Evolutionary conservation across 2,797 vertebrate genomes (phyloP).

Genomic region (Gastrophryne carolinensis): DNA sequence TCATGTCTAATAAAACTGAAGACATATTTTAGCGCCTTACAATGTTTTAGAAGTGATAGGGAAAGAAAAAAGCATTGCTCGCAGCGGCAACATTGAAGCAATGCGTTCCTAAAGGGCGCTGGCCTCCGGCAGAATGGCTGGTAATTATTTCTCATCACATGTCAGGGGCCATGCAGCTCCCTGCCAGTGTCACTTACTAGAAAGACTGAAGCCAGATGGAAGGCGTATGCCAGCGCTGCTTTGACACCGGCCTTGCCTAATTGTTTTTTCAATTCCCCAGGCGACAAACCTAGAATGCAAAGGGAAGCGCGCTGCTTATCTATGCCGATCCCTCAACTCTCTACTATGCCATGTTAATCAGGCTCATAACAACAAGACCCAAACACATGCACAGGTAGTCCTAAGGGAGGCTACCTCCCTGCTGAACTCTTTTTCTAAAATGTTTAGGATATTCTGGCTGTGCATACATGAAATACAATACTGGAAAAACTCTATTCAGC

Average conservation of each 20-base stretch:
- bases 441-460: no score
- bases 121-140: background rate
- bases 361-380: no score
- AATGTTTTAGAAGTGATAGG: background rate
- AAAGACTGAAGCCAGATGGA: conserved; percentile 7
- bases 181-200: background rate
- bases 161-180: background rate
- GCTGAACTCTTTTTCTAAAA: background rate
- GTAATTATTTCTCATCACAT: background rate
- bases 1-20: conserved; percentile 15
- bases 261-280: background rate
- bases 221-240: background rate
- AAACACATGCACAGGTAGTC: no score
- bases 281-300: background rate
- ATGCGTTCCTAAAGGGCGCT: background rate
- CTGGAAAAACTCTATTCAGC: no score
- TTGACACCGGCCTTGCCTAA: background rate
- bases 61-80: background rate
- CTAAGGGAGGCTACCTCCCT: no score
- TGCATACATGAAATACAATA: no score
- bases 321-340: no score
- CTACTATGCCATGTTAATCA: no score
- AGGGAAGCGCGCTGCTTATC: background rate
- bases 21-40: background rate
- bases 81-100: background rate